Evolutionary conservation across 2,113 vertebrate genomes (phyloP), one percentile per base, ranked within the genome.

Genomic region (Caranx melampygus): DNA sequence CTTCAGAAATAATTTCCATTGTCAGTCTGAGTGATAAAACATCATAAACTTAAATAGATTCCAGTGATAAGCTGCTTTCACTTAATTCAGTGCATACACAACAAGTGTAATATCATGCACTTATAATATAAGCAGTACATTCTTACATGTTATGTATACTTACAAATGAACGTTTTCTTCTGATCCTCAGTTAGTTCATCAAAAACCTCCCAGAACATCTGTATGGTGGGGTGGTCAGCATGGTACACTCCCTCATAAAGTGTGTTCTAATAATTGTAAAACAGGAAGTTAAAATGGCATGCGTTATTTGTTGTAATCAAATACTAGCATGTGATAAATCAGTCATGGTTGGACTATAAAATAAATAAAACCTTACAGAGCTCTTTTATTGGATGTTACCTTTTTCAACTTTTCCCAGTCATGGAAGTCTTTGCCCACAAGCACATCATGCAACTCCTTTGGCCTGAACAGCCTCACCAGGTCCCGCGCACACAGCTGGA

Each of bases 181-280:
- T 96, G 83, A 3, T 92, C 87, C 45, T 92, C 75, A 65, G 86
- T 84, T 16, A 96, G 84, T 51, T 94, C 94, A 11, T 95, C 95
- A 86, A 97, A 96, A 66, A 95, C 95, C 70, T 96, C 74, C 96
- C 96, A 97, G 84, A 97, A 97, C 80, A 90, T 94, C 47, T 87
- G 2, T n/a, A 94, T 86, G 72, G 89, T 96, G 54, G 92, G 93
- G 33, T 96, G 95, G 0, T 35, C 44, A 33, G 1, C 58, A n/a
- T 86, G 8, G 42, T 91, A 95, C 7, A 0, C 14, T 3, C 42
- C 63, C 3, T 63, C 6, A 70, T 95, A 97, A 4, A 0, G 0
- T 12, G 95, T 91, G 87, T 93, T 95, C 96, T 96, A 77, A 20
- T 74, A 18, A 13, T 3, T 4, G 44, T 16, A 49, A 49, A 49